Evolutionary conservation across 2,113 vertebrate genomes (phyloP).

Genomic region (Xiphophorus couchianus): DNA sequence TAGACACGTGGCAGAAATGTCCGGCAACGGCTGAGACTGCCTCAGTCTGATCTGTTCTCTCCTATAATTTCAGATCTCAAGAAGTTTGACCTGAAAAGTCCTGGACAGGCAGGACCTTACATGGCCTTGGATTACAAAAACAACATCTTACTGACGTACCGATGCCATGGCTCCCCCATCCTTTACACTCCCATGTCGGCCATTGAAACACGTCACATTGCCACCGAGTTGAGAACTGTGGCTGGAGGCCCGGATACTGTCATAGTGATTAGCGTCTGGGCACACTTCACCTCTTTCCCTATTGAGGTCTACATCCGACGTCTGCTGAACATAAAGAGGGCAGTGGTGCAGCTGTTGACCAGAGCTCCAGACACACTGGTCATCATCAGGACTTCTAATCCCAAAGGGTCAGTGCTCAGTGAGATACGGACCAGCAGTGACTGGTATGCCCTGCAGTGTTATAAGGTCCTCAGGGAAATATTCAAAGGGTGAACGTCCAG

Average conservation of each 20-base stretch:
- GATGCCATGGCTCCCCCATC: constrained; percentile 89
- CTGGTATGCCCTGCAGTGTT: constrained; percentile 88
- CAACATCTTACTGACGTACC: constrained; percentile 86
- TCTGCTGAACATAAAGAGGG: constrained; percentile 86
- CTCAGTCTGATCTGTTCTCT: not conserved
- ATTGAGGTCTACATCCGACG: constrained; percentile 87
- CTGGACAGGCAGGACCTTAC: constrained; percentile 85
- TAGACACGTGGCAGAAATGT: constrained; percentile 41
- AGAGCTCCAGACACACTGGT: constrained; percentile 86
- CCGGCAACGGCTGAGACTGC: not conserved
- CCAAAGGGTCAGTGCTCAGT: constrained; percentile 82
- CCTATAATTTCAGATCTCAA: constrained; percentile 79
- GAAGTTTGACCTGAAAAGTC: constrained; percentile 85
- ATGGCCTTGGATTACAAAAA: constrained; percentile 86
- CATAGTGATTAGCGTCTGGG: constrained; percentile 87
- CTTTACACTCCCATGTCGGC: constrained; percentile 81
- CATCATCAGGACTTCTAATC: constrained; percentile 86
- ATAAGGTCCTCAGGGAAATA: constrained; percentile 87
- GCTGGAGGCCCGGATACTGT: constrained; percentile 85
- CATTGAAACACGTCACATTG: constrained; percentile 86
- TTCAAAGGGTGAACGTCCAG: constrained; percentile 85
- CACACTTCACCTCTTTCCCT: constrained; percentile 91
- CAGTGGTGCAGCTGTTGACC: constrained; percentile 83
- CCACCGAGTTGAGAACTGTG: constrained; percentile 86
- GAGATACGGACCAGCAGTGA: constrained; percentile 89